These are phyloP conservation scores for Hippoglossus stenolepis DNA, from an alignment of 2,113 vertebrate genomes.

Conservation along the genomic window DNA sequence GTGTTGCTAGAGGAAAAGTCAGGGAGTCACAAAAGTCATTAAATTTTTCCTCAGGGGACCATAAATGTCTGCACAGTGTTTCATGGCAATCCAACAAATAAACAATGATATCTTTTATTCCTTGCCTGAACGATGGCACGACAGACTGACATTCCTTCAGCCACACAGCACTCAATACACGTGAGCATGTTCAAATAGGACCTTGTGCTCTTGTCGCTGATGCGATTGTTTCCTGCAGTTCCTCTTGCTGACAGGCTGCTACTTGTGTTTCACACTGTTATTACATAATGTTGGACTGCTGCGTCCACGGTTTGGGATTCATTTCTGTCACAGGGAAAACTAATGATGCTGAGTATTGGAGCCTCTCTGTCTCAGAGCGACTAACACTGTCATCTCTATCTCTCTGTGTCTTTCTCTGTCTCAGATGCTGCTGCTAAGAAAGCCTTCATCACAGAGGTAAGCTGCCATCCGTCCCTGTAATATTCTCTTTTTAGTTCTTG, in stretches of 20 bases:
- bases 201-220: constrained; percentile 28
- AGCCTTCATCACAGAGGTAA: constrained; percentile 81
- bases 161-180: neutral
- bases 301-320: constrained; percentile 40
- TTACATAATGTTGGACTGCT: constrained; percentile 57
- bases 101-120: neutral
- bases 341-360: constrained; percentile 55
- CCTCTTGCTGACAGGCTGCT: constrained; percentile 10
- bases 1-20: neutral
- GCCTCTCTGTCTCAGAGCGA: constrained; percentile 14
- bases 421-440: constrained; percentile 77
- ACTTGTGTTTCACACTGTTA: constrained; percentile 59
- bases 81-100: neutral
- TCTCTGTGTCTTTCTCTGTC: constrained; percentile 20
- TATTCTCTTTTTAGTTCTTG: constrained; percentile 12
- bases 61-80: neutral
- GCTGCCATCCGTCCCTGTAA: constrained; percentile 18
- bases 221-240: constrained; percentile 22
- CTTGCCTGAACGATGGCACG: neutral
- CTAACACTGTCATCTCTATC: constrained; percentile 34
- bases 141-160: neutral
- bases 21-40: neutral
- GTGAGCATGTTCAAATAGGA: constrained; percentile 16
- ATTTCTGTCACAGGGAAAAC: constrained; percentile 45
- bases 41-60: neutral